Percentiles rank a stretch among this genome's conserved stretches.
phyloP scores from a whole-genome alignment of 2,113 vertebrate genomes.

The Columbina picui region DNA sequence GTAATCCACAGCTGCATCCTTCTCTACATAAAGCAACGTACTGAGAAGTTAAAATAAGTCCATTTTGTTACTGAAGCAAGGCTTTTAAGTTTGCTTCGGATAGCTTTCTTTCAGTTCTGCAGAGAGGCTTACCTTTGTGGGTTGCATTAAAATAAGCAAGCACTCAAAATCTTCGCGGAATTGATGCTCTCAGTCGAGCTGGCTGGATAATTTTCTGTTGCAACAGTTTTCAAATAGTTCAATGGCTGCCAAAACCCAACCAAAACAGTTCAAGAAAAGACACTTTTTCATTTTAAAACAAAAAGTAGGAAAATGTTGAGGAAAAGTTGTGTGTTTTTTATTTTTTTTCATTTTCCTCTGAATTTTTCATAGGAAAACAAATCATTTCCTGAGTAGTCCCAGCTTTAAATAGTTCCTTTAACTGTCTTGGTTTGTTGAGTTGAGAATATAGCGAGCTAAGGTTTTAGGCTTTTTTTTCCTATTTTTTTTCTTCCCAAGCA shows the following conservation, averaged over 20 bases:
- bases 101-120: not conserved
- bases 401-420: not conserved
- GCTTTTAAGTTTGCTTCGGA: not conserved
- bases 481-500: not conserved
- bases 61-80: not conserved
- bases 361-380: not conserved
- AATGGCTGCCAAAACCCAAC: not conserved
- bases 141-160: not conserved
- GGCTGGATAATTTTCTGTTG: not conserved
- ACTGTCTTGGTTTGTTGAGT: not conserved
- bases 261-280: not conserved
- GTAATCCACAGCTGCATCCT: not conserved
- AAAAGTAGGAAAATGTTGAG: not conserved
- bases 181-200: not conserved
- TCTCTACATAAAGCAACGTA: not conserved
- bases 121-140: not conserved
- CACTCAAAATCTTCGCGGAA: not conserved
- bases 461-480: not conserved
- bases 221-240: not conserved
- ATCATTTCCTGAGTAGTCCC: not conserved
- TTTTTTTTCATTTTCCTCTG: not conserved
- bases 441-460: not conserved
- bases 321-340: not conserved
- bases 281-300: not conserved
- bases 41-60: not conserved